phyloP scores from a whole-genome alignment of 2,888 invertebrate species.

The Acanthosoma haemorrhoidale region DNA sequence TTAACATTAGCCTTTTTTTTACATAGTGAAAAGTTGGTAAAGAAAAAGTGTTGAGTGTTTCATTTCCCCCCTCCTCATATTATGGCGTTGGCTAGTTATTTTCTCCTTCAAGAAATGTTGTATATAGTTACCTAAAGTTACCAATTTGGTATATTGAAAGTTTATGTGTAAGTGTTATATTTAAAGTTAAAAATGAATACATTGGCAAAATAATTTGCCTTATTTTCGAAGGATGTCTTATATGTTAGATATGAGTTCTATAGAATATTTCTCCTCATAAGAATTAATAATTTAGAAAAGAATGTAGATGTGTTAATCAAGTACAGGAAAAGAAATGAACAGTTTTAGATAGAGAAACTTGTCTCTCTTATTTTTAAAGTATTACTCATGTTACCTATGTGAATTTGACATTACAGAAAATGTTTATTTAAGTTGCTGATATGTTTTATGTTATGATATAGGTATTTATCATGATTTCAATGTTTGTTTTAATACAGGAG shows the following conservation, averaged over 20 bases:
- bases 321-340: conserved; percentile 2
- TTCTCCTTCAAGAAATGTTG: background rate
- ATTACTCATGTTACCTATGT: conserved; percentile 17
- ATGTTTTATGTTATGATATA: background rate
- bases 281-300: conserved; percentile 8
- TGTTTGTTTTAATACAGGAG: too few species aligned
- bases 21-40: conserved; percentile 18
- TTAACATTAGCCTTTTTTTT: background rate
- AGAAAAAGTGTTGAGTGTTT: conserved; percentile 20
- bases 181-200: background rate
- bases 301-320: background rate
- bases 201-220: background rate
- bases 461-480: too few species aligned
- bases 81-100: conserved; percentile 12
- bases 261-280: conserved; percentile 8
- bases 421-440: conserved; percentile 16
- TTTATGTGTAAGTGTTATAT: background rate
- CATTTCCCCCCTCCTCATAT: background rate
- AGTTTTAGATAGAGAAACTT: conserved; percentile 2
- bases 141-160: background rate
- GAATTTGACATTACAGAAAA: background rate
- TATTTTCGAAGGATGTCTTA: background rate
- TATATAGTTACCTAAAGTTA: conserved; percentile 19
- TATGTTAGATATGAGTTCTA: background rate
- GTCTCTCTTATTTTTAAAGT: conserved; percentile 28